Conservation (phyloP, 2,888 invertebrate genomes). For the Cyrtodaria siliqua region DNA sequence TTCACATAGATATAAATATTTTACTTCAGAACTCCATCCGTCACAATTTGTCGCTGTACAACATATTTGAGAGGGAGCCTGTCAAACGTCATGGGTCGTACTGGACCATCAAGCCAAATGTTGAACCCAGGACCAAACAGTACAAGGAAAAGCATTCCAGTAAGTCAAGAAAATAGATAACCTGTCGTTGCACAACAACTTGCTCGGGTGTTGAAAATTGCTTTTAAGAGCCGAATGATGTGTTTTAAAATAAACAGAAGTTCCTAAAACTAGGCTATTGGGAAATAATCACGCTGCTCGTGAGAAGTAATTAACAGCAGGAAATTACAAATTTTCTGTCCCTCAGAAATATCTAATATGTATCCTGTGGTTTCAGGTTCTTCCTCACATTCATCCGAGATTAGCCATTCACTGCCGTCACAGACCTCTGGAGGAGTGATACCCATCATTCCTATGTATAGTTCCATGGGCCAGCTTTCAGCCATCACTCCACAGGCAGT, state of each 20-base stretch:
- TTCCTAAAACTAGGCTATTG: too few relatives aligned
- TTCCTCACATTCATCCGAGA: slow-evolving; percentile 9
- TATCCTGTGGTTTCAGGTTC: not conserved
- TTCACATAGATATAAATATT: too few relatives aligned
- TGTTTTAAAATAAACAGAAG: too few relatives aligned
- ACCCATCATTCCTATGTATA: slow-evolving; percentile 61
- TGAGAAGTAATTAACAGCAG: too few relatives aligned
- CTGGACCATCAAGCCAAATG: slow-evolving; percentile 73
- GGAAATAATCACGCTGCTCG: too few relatives aligned
- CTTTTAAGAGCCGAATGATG: too few relatives aligned
- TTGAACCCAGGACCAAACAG: slow-evolving; percentile 63
- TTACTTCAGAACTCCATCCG: slow-evolving; percentile 87
- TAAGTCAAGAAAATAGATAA: too few relatives aligned
- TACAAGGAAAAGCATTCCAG: slow-evolving; percentile 41
- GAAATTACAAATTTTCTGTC: too few relatives aligned
- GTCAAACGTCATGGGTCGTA: slow-evolving; percentile 76
- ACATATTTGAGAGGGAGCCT: slow-evolving; percentile 86
- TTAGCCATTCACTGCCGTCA: slow-evolving; percentile 35
- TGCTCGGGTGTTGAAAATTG: too few relatives aligned
- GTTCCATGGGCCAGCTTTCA: slow-evolving; percentile 61
- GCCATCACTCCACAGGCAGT: slow-evolving; percentile 53
- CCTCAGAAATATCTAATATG: too few relatives aligned
- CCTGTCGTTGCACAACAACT: too few relatives aligned
- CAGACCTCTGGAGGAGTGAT: slow-evolving; percentile 38
- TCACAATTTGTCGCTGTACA: slow-evolving; percentile 88